A percentile compares a stretch with the other conserved stretches of the same genome.
phyloP scores from a whole-genome alignment of 1,140 invertebrate genomes.

The Bombus polaris region DNA sequence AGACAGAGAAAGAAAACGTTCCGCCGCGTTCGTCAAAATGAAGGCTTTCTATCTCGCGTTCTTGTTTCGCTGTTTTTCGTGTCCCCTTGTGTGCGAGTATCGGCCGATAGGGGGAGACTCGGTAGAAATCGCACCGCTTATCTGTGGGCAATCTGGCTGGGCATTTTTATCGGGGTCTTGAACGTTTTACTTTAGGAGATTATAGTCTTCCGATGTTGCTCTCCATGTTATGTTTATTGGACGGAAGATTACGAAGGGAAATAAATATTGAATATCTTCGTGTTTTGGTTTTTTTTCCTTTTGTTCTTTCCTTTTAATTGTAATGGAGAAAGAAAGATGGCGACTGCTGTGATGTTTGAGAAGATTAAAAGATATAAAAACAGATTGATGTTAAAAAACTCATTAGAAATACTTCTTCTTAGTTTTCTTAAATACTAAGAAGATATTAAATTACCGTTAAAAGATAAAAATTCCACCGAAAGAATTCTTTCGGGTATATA shows the following conservation, averaged over 20 bases:
- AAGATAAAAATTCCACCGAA: background rate
- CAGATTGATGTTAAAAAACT: background rate
- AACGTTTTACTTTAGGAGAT: conserved; percentile 28
- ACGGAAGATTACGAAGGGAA: background rate
- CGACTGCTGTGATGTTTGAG: background rate
- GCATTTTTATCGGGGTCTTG: conserved; percentile 19
- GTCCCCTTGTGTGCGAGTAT: background rate
- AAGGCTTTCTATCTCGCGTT: conserved; percentile 23
- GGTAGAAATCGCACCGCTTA: background rate
- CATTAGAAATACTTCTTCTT: background rate
- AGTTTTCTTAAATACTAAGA: background rate
- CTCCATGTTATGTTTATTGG: conserved; percentile 7
- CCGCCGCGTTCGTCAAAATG: conserved; percentile 31
- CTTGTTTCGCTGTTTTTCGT: conserved; percentile 15
- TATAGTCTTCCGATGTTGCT: conserved; percentile 5
- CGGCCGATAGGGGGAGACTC: background rate
- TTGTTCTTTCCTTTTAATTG: background rate
- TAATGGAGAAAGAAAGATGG: background rate
- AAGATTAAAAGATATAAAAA: too few species aligned
- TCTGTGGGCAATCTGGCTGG: conserved; percentile 1
- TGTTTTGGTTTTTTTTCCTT: background rate
- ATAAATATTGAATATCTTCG: background rate
- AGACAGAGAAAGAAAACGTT: background rate
- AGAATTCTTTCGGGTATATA: background rate
- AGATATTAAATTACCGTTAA: background rate